phyloP scores from a whole-genome alignment of 2,113 vertebrate genomes.

The Chrysemys picta region DNA sequence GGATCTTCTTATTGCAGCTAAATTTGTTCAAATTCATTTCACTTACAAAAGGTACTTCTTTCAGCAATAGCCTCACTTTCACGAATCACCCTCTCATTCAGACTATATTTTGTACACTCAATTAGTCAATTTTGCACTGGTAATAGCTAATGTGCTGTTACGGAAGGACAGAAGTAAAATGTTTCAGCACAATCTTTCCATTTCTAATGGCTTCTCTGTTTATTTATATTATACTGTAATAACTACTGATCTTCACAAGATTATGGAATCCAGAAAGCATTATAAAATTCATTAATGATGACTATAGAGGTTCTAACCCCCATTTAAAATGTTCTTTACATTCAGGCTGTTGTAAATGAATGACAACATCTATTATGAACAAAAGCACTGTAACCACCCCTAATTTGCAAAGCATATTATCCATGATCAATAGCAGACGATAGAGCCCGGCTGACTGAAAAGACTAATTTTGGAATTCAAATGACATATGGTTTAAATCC shows the following conservation, averaged over 20 bases:
- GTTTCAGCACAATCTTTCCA: background rate
- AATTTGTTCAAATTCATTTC: slow-evolving; percentile 41
- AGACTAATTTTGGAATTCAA: slow-evolving; percentile 66
- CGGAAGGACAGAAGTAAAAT: slow-evolving; percentile 49
- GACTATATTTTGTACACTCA: slow-evolving; percentile 22
- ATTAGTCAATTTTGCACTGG: slow-evolving; percentile 38
- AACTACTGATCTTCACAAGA: slow-evolving; percentile 65
- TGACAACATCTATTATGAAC: slow-evolving; percentile 73
- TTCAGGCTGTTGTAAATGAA: slow-evolving; percentile 64
- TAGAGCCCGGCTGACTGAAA: slow-evolving; percentile 62
- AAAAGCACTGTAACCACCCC: slow-evolving; percentile 72
- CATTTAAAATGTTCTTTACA: slow-evolving; percentile 70
- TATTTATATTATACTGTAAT: slow-evolving; percentile 69
- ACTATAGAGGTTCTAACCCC: slow-evolving; percentile 60
- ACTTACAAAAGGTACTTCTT: slow-evolving; percentile 22
- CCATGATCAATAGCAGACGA: slow-evolving; percentile 66
- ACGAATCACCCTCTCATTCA: slow-evolving; percentile 9
- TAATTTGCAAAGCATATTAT: slow-evolving; percentile 79
- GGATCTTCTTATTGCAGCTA: slow-evolving; percentile 12
- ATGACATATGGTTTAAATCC: slow-evolving; percentile 74
- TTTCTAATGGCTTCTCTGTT: slow-evolving; percentile 61
- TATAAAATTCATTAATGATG: slow-evolving; percentile 71
- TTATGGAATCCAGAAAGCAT: slow-evolving; percentile 64
- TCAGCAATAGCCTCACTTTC: slow-evolving; percentile 17
- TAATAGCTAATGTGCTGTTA: slow-evolving; percentile 21